Conservation (phyloP, 2,113 vertebrate genomes). For the Zingel zingel region DNA sequence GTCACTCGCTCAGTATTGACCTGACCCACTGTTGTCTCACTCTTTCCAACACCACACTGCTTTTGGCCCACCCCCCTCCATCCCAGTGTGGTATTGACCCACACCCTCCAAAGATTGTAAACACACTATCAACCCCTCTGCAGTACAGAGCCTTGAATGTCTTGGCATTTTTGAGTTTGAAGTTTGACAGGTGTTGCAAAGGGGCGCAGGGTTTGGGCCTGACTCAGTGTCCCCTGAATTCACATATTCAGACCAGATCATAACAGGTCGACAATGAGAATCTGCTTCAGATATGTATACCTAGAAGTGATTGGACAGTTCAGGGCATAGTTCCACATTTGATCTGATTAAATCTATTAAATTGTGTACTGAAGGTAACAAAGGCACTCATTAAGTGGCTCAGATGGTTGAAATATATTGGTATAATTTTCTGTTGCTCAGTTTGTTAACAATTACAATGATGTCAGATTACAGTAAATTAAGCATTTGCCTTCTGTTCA, state of each 20-base stretch:
- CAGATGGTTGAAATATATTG: neutral
- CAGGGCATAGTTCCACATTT: neutral
- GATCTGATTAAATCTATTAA: neutral
- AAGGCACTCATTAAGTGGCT: neutral
- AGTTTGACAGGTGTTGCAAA: neutral
- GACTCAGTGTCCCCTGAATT: neutral
- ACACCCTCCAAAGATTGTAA: constrained; percentile 8
- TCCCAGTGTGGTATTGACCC: neutral
- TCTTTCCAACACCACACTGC: constrained; percentile 3
- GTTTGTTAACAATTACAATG: neutral
- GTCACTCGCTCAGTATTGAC: constrained; percentile 57
- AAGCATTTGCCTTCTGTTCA: neutral
- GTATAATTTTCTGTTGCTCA: neutral
- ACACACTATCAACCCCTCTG: neutral
- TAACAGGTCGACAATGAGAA: neutral
- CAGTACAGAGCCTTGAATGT: neutral
- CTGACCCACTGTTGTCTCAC: constrained; percentile 16
- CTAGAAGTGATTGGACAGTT: neutral
- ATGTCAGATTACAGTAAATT: neutral
- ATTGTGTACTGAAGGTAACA: neutral
- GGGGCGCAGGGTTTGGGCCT: neutral
- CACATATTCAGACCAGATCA: neutral
- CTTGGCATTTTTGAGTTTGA: neutral
- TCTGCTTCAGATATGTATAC: neutral
- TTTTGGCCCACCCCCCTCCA: constrained; percentile 18